phyloP scores from a whole-genome alignment of 2,888 invertebrate species.

The Allacma fusca region DNA sequence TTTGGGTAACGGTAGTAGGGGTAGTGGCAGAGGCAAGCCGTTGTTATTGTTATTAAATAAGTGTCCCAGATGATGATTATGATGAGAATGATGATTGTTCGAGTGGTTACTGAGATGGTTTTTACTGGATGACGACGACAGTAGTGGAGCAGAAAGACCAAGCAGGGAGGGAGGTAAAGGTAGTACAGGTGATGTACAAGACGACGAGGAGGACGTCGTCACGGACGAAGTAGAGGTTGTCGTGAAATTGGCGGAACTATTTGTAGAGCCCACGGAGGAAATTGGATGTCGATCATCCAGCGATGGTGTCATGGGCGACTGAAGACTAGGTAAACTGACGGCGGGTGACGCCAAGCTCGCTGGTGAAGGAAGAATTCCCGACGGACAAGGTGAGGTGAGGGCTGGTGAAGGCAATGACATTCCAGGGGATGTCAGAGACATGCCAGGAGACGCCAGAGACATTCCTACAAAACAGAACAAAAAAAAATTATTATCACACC shows the following conservation, averaged over 20 bases:
- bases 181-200: slow-evolving; percentile 64
- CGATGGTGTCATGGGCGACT: slow-evolving; percentile 67
- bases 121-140: slow-evolving; percentile 54
- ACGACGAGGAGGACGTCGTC: slow-evolving; percentile 67
- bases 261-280: slow-evolving; percentile 54
- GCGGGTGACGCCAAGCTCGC: slow-evolving; percentile 74
- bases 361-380: slow-evolving; percentile 80
- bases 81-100: slow-evolving; percentile 41
- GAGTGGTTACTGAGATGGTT: slow-evolving; percentile 47
- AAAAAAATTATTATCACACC: neutral
- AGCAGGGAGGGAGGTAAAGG: slow-evolving; percentile 51
- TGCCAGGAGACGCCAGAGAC: slow-evolving; percentile 55
- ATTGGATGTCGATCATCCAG: slow-evolving; percentile 58
- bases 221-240: slow-evolving; percentile 63
- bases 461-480: slow-evolving; percentile 45
- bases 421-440: slow-evolving; percentile 65
- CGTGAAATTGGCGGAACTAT: slow-evolving; percentile 58
- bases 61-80: slow-evolving; percentile 34
- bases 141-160: slow-evolving; percentile 30
- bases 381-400: slow-evolving; percentile 67
- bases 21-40: slow-evolving; percentile 45
- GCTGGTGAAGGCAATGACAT: slow-evolving; percentile 62
- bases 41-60: slow-evolving; percentile 43
- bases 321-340: slow-evolving; percentile 67
- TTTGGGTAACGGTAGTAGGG: slow-evolving; percentile 54